Percentiles rank a stretch among this genome's conserved stretches.
These are phyloP conservation scores for Thalassaphorura encarpata DNA, from an alignment of 1,140 invertebrate genomes.

Conservation along the genomic window DNA sequence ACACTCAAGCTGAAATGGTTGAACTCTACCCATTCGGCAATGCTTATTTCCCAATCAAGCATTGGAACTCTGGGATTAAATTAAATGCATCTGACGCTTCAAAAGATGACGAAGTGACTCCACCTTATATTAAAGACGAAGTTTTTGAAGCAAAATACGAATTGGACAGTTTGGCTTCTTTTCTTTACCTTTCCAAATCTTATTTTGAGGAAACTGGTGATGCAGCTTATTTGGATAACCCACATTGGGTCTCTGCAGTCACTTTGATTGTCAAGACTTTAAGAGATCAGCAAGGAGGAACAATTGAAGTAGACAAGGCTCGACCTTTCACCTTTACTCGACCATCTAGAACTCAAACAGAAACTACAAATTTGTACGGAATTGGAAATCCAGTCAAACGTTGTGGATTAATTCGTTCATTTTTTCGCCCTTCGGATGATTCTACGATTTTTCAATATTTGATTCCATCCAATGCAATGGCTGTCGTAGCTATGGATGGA, in stretches of 20 bases:
- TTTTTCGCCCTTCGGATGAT: slow-evolving; percentile 30
- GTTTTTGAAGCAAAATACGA: slow-evolving; percentile 31
- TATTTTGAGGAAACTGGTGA: slow-evolving; percentile 24
- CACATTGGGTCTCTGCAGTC: slow-evolving; percentile 14
- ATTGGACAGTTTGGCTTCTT: slow-evolving; percentile 29
- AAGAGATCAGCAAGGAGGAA: slow-evolving; percentile 21
- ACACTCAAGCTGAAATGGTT: slow-evolving; percentile 29
- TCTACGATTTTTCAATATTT: slow-evolving; percentile 26
- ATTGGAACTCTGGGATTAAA: slow-evolving; percentile 22
- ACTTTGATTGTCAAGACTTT: slow-evolving; percentile 7
- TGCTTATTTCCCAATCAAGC: slow-evolving; percentile 25
- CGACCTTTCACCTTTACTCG: slow-evolving; percentile 25
- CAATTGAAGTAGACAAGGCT: slow-evolving; percentile 12
- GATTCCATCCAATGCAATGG: slow-evolving; percentile 26
- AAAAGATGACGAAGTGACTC: slow-evolving; percentile 6
- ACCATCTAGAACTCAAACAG: slow-evolving; percentile 20
- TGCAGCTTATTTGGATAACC: slow-evolving; percentile 13
- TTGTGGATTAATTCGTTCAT: slow-evolving; percentile 26
- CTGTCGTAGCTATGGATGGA: slow-evolving; percentile 25
- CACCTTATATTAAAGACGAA: slow-evolving; percentile 15
- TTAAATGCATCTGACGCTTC: slow-evolving; percentile 5
- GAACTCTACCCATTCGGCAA: slow-evolving; percentile 24
- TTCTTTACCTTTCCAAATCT: slow-evolving; percentile 24
- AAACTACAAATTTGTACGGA: slow-evolving; percentile 28
- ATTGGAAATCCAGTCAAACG: slow-evolving; percentile 24